These are phyloP conservation scores for Deilephila elpenor DNA, from an alignment of 2,888 invertebrate genomes.

Conservation along the genomic window DNA sequence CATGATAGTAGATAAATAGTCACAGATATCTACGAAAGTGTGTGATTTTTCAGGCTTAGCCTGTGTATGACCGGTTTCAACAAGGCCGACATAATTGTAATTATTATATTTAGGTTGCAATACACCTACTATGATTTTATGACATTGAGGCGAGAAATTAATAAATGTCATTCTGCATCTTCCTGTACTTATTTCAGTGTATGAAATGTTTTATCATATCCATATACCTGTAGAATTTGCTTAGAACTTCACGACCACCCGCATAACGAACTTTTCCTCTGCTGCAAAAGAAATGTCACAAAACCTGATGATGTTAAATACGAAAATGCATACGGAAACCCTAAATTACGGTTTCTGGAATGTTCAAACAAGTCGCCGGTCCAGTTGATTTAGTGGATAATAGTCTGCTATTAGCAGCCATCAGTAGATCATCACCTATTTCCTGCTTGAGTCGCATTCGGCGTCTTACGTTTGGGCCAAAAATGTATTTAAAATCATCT, in stretches of 20 bases:
- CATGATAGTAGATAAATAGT: no score
- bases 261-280: no score
- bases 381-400: constrained; percentile 20
- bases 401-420: constrained; percentile 15
- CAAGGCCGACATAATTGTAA: no score
- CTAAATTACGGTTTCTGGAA: neutral
- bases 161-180: no score
- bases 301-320: neutral
- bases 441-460: neutral
- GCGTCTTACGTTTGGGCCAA: neutral
- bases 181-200: neutral
- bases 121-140: neutral
- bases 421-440: neutral
- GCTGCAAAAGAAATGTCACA: neutral
- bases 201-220: no score
- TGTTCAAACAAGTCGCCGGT: neutral
- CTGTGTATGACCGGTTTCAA: no score
- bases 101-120: no score
- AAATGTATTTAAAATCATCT: neutral
- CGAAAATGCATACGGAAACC: no score
- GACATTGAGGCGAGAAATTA: no score
- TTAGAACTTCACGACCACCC: neutral
- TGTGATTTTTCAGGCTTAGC: no score
- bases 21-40: no score
- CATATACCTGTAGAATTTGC: no score